Evolutionary conservation across 2,113 vertebrate genomes (phyloP).

Genomic region (Cololabis saira): DNA sequence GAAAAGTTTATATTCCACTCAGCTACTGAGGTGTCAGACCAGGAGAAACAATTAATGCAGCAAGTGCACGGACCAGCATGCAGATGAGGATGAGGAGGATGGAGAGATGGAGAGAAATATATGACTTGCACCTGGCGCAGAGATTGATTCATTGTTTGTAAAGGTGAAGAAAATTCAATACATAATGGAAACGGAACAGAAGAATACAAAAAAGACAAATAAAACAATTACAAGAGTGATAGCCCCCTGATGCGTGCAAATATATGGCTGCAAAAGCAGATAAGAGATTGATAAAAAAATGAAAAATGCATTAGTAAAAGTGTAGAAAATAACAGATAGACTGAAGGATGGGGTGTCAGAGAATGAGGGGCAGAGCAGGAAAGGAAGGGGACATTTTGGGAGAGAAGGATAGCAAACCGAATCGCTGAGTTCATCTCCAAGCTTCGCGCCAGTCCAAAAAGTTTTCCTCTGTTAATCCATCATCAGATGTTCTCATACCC

Average conservation of each 20-base stretch:
- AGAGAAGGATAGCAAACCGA: conserved; percentile 31
- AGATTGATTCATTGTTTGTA: conserved; percentile 59
- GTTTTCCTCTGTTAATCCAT: conserved; percentile 63
- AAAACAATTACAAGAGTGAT: conserved; percentile 12
- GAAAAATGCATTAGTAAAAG: conserved; percentile 13
- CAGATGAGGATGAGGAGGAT: conserved; percentile 39
- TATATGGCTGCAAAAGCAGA: conserved; percentile 7
- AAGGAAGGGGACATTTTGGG: conserved; percentile 23
- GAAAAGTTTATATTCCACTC: conserved; percentile 49
- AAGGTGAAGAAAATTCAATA: conserved; percentile 24
- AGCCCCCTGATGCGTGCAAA: neutral
- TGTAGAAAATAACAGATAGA: conserved; percentile 6
- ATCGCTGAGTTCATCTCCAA: conserved; percentile 53
- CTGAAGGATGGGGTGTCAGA: conserved; percentile 10
- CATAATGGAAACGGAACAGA: conserved; percentile 45
- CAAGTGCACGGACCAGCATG: conserved; percentile 33
- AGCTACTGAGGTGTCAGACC: conserved; percentile 14
- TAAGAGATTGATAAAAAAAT: conserved; percentile 34
- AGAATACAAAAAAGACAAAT: conserved; percentile 36
- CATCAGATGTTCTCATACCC: conserved; percentile 58
- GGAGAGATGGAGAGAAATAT: conserved; percentile 24
- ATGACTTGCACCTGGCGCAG: conserved; percentile 46
- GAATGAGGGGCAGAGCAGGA: neutral
- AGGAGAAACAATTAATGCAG: conserved; percentile 44
- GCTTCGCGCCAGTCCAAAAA: conserved; percentile 44